A percentile compares a stretch with the other conserved stretches of the same genome.
Conservation (phyloP, 2,797 vertebrate species). For the Pachyuromys duprasi region DNA sequence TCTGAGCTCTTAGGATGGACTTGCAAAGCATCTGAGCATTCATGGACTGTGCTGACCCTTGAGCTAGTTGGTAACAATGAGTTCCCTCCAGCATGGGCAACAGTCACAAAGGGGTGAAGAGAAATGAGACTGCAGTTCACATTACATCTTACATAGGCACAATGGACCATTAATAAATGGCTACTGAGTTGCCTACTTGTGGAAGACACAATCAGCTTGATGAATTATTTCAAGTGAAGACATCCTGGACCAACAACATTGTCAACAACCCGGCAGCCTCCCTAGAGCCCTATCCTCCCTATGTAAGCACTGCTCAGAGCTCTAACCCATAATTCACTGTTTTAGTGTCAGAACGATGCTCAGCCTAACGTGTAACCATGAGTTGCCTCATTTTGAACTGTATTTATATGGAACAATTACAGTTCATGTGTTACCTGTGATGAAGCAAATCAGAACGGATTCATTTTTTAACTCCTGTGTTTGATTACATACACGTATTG, state of each 20-base stretch:
- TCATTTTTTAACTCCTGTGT: background rate
- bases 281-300: background rate
- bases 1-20: background rate
- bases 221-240: conserved; percentile 32
- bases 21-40: background rate
- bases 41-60: background rate
- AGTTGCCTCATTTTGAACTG: background rate
- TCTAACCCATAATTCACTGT: background rate
- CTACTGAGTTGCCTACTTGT: background rate
- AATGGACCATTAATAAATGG: background rate
- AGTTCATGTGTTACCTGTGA: background rate
- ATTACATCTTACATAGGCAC: background rate
- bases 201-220: background rate
- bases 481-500: background rate
- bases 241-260: background rate
- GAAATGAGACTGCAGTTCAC: background rate
- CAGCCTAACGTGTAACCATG: background rate
- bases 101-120: background rate
- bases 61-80: background rate
- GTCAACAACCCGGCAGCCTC: background rate
- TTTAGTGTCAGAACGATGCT: background rate
- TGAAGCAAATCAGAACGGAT: background rate
- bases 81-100: background rate
- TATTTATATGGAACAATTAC: background rate
- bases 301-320: background rate